phyloP scores from a whole-genome alignment of 2,888 invertebrate species.

The Callyntrura sp. region DNA sequence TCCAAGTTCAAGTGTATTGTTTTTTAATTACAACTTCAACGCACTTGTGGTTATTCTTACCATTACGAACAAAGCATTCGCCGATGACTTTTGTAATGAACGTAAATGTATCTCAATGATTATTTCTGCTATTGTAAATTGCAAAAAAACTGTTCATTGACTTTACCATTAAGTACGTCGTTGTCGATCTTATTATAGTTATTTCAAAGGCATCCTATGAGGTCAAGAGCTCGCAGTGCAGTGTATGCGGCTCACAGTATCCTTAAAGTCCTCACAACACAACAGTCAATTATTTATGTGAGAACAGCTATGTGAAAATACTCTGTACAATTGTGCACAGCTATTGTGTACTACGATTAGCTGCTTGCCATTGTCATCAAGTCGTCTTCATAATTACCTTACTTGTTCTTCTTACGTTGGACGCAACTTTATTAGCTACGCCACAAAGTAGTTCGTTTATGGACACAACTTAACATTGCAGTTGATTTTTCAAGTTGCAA shows the following conservation, averaged over 20 bases:
- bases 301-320: background rate
- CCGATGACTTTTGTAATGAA: background rate
- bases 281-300: background rate
- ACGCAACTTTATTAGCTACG: too few relatives aligned
- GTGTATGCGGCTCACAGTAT: background rate
- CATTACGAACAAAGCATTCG: background rate
- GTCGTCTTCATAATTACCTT: too few relatives aligned
- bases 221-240: background rate
- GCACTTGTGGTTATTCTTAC: too few relatives aligned
- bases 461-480: too few relatives aligned
- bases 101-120: background rate
- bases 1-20: constrained; percentile 17
- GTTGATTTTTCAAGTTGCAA: too few relatives aligned
- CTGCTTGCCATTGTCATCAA: too few relatives aligned
- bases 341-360: background rate
- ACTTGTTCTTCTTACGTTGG: too few relatives aligned
- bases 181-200: too few relatives aligned
- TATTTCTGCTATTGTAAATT: background rate
- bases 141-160: constrained; percentile 9
- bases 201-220: background rate
- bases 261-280: background rate
- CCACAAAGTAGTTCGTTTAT: too few relatives aligned
- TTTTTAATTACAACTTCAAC: background rate
- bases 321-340: background rate
- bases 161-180: too few relatives aligned